Evolutionary conservation across 2,888 invertebrate species (phyloP).

Genomic region (Nudaria mundana): DNA sequence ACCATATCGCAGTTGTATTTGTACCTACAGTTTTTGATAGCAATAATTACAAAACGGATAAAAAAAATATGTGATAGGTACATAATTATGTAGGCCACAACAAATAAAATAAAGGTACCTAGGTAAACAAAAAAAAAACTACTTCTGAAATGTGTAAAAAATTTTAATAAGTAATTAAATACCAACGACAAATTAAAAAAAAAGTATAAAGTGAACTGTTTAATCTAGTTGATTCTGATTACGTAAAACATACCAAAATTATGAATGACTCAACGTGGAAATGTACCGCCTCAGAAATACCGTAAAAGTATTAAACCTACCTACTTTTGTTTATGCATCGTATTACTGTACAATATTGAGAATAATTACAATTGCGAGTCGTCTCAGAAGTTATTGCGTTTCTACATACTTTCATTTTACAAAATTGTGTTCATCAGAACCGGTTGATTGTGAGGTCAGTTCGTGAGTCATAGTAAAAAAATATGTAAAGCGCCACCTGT

Average conservation of each 20-base stretch:
- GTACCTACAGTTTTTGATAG: no score
- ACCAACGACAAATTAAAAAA: background rate
- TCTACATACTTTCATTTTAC: conserved; percentile 6
- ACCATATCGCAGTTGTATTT: no score
- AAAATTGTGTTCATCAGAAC: conserved; percentile 1
- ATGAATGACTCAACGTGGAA: background rate
- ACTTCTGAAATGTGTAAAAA: no score
- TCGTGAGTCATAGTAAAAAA: background rate
- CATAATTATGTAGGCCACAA: no score
- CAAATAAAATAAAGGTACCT: no score
- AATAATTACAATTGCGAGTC: background rate
- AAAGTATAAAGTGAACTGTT: background rate
- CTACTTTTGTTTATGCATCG: conserved; percentile 1
- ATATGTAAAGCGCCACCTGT: background rate
- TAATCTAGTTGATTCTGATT: background rate
- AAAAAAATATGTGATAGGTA: no score
- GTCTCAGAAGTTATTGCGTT: conserved; percentile 1
- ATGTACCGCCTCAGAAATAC: background rate
- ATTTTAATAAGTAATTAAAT: no score
- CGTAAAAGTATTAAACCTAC: conserved; percentile 1
- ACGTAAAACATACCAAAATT: background rate
- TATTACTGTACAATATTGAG: conserved; percentile 1
- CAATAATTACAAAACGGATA: no score
- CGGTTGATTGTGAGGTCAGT: background rate
- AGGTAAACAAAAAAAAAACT: no score